Percentiles rank a stretch among this genome's conserved stretches.
phyloP scores from a whole-genome alignment of 2,888 invertebrate genomes.

The Volucella inanis region DNA sequence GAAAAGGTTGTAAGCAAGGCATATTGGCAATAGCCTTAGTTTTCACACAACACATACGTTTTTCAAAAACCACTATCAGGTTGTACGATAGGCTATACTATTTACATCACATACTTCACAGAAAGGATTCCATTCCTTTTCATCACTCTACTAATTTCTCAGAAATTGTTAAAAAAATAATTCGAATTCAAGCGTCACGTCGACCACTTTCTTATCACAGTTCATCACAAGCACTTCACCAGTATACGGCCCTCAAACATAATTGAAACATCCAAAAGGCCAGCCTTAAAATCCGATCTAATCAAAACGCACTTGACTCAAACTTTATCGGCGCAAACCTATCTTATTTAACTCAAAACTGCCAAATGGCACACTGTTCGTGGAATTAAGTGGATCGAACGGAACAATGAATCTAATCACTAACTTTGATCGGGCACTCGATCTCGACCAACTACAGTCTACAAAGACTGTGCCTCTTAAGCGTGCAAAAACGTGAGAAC shows the following conservation, averaged over 20 bases:
- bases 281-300: constrained; percentile 53
- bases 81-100: too few species aligned
- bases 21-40: too few species aligned
- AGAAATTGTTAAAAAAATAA: too few species aligned
- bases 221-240: too few species aligned
- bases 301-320: constrained; percentile 70
- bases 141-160: too few species aligned
- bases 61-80: too few species aligned
- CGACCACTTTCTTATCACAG: too few species aligned
- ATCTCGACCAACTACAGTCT: constrained; percentile 12
- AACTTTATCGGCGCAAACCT: constrained; percentile 44
- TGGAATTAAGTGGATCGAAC: constrained; percentile 56
- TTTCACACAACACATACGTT: too few species aligned
- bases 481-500: constrained; percentile 56
- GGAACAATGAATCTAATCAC: constrained; percentile 67
- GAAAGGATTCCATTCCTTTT: too few species aligned
- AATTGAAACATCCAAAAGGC: constrained; percentile 35
- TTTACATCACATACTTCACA: too few species aligned
- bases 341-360: constrained; percentile 37
- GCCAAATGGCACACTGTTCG: constrained; percentile 59
- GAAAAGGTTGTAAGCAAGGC: too few species aligned
- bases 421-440: constrained; percentile 53
- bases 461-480: constrained; percentile 29
- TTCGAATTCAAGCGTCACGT: too few species aligned
- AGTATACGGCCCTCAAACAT: not conserved